Conservation (phyloP, 2,113 vertebrate species). For the Ceyx cyanopectus region DNA sequence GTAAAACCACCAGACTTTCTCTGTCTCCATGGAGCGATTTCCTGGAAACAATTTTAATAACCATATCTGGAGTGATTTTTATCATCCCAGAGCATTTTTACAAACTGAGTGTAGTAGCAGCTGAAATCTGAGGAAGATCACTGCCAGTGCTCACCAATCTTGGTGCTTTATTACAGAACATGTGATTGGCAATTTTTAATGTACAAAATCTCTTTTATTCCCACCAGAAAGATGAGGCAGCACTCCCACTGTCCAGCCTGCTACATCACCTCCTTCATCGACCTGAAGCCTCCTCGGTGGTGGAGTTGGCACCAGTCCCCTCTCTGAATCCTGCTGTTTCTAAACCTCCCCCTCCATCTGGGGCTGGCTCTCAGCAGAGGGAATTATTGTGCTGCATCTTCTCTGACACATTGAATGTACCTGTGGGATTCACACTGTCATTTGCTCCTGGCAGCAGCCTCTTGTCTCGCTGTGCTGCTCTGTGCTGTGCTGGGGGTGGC, state of each 20-base stretch:
- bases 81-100: constrained; percentile 26
- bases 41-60: constrained; percentile 25
- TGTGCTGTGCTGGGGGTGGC: not conserved
- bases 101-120: constrained; percentile 35
- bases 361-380: not conserved
- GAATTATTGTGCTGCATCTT: not conserved
- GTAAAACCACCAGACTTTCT: not conserved
- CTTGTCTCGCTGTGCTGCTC: not conserved
- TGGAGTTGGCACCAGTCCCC: not conserved
- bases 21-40: not conserved
- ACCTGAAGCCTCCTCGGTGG: accelerated
- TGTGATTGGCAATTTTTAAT: not conserved
- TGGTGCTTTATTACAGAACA: not conserved
- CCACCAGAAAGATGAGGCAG: not conserved
- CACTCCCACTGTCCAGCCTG: not conserved
- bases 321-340: accelerated
- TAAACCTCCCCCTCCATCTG: not conserved
- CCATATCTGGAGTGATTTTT: constrained; percentile 41
- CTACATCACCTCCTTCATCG: not conserved
- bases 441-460: not conserved
- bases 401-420: constrained; percentile 11
- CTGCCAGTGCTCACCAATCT: not conserved
- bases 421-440: not conserved
- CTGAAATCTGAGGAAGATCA: not conserved
- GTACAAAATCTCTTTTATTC: not conserved